Base-by-base conservation (phyloP, 2,888 invertebrate species). In the Tetragonisca angustula region DNA sequence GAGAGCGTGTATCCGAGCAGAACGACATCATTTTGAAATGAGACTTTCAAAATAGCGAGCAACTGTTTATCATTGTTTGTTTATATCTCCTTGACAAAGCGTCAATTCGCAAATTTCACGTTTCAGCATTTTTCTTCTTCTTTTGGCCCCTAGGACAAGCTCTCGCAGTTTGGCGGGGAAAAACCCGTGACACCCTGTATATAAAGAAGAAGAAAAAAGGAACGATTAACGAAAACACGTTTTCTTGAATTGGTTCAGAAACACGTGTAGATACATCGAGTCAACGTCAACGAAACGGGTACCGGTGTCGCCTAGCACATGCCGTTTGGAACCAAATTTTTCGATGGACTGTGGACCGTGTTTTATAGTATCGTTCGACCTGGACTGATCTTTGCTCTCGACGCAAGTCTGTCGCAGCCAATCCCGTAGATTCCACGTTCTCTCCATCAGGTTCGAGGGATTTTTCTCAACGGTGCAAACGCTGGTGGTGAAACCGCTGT, bases 341-440 rank as follows among this genome's bases (percentile, higher is more conserved):
- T 79, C 52, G 64, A 68, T 32, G 49, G 52, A 56, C 19, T 24
- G 61, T 32, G 74, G 75, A 64, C 62, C 74, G 75, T 69, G 67
- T 43, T 87, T 93, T 91, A 94, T 67, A 94, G 93, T 21, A 94
- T 94, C 32, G 94, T 93, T 84, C 94, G 94, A n/a, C 93, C 94
- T 17, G 94, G 93, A 85, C 91, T 93, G 87, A 72, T 94, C 94
- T 2, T 93, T 92, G 54, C 88, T 93, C 84, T 94, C 94, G 76
- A 93, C 91, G 69, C 95, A 92, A 59, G 95, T 94, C 92, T 96
- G 96, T 24, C 96, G 95, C 81, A 97, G 92, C 97, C 97, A 97
- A 90, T 97, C 96, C 83, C 96, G 95, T 81, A 97, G 94, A 89
- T 96, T 96, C 77, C 96, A 95, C 2, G 96, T 96, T 56, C 96